Base-by-base conservation (phyloP, 2,113 vertebrate species). In the Ascaphus truei region DNA sequence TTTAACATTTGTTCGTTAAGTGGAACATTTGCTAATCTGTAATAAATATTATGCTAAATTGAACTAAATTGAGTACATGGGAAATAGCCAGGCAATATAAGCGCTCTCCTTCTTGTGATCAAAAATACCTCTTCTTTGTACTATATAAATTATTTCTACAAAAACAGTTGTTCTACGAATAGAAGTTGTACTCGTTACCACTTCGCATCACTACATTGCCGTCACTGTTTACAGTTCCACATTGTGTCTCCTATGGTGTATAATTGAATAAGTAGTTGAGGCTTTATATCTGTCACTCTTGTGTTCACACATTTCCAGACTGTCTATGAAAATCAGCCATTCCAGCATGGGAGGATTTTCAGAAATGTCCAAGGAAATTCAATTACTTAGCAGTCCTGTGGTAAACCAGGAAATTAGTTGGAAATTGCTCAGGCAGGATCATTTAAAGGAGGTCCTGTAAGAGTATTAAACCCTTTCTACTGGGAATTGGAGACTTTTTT, bases 331-430 rank as follows among this genome's bases (percentile, higher is more conserved):
- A 66, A 55, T 56, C 36, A 66, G 56, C 53, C 53, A 50, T 29
- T 65, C 62, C 50, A 29, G 31, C 51, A 56, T 66, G 53, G 63
- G 36, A 55, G 50, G 37, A 52, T 37, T 66, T 55, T 66, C 56
- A 56, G 63, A 45, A 66, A 56, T 50, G 31, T 55, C 45, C 51
- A 56, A 56, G 63, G 63, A 66, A 66, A 66, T 56, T 50, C 63
- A 66, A 66, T 66, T 66, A 66, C 45, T n/a, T 50, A 43, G 51
- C 63, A 45, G 63, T 36, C 15, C 51, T 43, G 63, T 53, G 51
- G 63, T 53, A 56, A 66, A 56, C 36, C 63, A 66, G 63, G 63
- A 56, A 66, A 66, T 66, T 55, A 66, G 51, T 56, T 66, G 51
- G 63, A 66, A 66, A 66, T 52, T 66, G 53, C 51, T 66, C 51